Evolutionary conservation across 2,113 vertebrate species (phyloP), one percentile per base, ranked within the genome.

Genomic region (Barbus barbus): DNA sequence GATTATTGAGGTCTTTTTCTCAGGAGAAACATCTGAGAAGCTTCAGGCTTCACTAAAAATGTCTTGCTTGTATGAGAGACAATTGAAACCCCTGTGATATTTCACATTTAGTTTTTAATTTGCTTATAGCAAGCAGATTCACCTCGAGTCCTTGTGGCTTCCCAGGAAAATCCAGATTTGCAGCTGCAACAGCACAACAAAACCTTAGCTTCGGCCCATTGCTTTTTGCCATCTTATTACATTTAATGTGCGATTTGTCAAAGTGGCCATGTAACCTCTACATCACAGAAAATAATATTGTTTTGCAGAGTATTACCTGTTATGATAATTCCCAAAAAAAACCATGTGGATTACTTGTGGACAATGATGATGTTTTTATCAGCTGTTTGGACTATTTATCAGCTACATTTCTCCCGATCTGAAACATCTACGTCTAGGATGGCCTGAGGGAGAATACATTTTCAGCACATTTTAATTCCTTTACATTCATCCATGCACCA

Each of bases 121-220:
- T 71, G 20, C 58, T 76, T 38, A 73, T 20, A 3, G 16, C 72
- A n/a, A 88, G 51, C 31, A 84, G 80, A 61, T 83, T 83, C 58
- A 88, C 22, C 79, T 85, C n/a, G 11, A 81, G 48, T 36, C 74
- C 82, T 33, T 79, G 41, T 20, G 82, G 73, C 36, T 81, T 80
- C 9, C 87, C 76, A 4, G 82, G 44, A 18, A 88, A 85, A 63
- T 88, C 86, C n/a, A 86, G 87, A 16, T 81, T 63, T 0, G 81
- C 83, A 88, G 84, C 12, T 44, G 41, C 11, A 44, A 41, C 38
- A 41, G 38, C 38, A 41, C 38, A 41, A 3, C 8, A 56, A 72
- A 77, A 56, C n/a, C 9, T 61, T 60, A 60, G 53, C 33, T 78
- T 58, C 51, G 9, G 28, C 33, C 20, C 75, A 77, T 33, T 60